Base-by-base conservation (phyloP, 2,888 invertebrate species). In the Rhimphoctona megacephalus region DNA sequence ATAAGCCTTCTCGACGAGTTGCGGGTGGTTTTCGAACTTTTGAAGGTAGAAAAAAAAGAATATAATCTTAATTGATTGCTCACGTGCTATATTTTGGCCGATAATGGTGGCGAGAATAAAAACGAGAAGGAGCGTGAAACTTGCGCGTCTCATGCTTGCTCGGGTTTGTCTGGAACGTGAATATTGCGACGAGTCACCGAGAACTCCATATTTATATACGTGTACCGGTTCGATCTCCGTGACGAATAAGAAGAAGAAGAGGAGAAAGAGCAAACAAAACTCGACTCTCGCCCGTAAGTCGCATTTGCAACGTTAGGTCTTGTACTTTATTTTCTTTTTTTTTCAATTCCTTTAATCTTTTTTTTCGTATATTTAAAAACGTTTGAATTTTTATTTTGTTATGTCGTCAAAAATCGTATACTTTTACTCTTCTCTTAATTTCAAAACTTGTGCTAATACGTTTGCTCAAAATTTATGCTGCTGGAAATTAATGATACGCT, bases 201-300 rank as follows among this genome's bases (percentile, higher is more conserved):
- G 54, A 19, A 72, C 81, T 66, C 61, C 72, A 66, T 78, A 85
- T 85, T 85, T 81, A 85, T 85, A 78, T 39, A 52, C 33, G 30
- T 46, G 57, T 25, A 36, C 43, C 43, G 22, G 33, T 66, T 17
- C 74, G 80, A 67, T 57, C 57, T 76, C 17, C 69, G 69, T 46
- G 39, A 17, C 39, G 57, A 36, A 39, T 11, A 14, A 14, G 43
- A 43, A 43, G 39, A 39, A 39, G 39, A 39, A 39, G 39, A 39
- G 9, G 14, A 43, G 43, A 43, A 39, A 39, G 57, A 49, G 19
- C 49, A 49, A 49, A 49, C n/a, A 49, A 49, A 49, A n/a, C 0
- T n/a, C 19, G 19, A 49, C 49, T 5, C 19, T 49, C 0, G 49
- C 17, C 19, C 7, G 49, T 7, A n/a, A 19, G 39, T 54, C 54